These are phyloP conservation scores for Hipparchia sbordonii DNA, from an alignment of 2,888 invertebrate genomes.

Conservation along the genomic window DNA sequence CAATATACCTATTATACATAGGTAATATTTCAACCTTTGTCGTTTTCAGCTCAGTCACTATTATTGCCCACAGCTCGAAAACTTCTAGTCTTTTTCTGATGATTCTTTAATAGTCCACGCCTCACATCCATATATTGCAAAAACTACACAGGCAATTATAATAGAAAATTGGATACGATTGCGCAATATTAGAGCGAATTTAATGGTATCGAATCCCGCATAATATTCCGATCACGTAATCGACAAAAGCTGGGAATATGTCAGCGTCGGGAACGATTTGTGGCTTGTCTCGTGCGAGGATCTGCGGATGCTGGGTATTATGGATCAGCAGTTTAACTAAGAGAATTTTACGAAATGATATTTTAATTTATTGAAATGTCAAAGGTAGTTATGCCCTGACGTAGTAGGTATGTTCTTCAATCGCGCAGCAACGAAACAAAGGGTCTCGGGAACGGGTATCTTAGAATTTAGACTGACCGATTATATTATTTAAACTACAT, in stretches of 20 bases:
- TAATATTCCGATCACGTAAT: conserved; percentile 41
- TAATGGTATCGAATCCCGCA: conserved; percentile 37
- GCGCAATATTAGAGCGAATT: conserved; percentile 34
- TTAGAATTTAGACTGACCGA: no score
- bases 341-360: conserved; percentile 17
- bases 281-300: conserved; percentile 41
- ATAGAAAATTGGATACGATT: conserved; percentile 33
- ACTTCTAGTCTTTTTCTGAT: no score
- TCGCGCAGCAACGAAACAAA: no score
- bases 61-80: no score
- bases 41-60: no score
- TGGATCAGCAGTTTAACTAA: conserved; percentile 37
- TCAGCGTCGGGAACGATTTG: conserved; percentile 42
- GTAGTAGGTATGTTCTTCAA: no score
- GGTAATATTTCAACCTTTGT: no score
- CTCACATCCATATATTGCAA: background rate
- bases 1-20: no score
- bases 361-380: conserved; percentile 9
- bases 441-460: no score
- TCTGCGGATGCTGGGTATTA: conserved; percentile 31
- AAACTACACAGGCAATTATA: conserved; percentile 22
- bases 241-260: conserved; percentile 42
- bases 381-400: background rate
- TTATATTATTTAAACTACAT: no score
- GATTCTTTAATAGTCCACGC: no score